These are phyloP conservation scores for Pagrus major DNA, from an alignment of 2,113 vertebrate species.

Conservation along the genomic window DNA sequence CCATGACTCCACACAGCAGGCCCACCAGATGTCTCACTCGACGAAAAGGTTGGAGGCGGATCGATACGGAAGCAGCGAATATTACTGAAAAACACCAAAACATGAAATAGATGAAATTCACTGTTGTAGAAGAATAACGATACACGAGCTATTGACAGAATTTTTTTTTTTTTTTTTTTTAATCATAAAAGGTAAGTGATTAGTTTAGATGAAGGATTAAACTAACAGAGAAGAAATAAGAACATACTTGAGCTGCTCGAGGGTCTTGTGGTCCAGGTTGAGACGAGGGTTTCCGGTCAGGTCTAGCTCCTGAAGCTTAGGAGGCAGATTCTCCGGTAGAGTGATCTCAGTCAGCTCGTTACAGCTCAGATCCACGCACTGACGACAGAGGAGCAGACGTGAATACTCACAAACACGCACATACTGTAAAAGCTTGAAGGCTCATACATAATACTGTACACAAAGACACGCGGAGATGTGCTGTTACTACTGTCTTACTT, in stretches of 20 bases:
- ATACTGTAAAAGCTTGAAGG: background rate
- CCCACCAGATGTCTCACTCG: slow-evolving; percentile 89
- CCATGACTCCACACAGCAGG: slow-evolving; percentile 98
- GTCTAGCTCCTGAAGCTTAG: slow-evolving; percentile 96
- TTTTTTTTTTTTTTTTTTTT: too few species aligned
- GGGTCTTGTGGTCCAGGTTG: slow-evolving; percentile 93
- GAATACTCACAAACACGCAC: background rate
- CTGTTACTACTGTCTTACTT: slow-evolving; percentile 80
- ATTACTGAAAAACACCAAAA: slow-evolving; percentile 85
- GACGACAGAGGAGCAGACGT: slow-evolving; percentile 46
- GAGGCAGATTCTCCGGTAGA: slow-evolving; percentile 95
- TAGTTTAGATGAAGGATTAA: too few species aligned
- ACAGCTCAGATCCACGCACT: slow-evolving; percentile 99
- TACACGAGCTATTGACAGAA: background rate
- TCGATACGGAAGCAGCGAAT: slow-evolving; percentile 98
- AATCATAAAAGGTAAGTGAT: too few species aligned
- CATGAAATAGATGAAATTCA: slow-evolving; percentile 27
- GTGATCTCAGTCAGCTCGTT: slow-evolving; percentile 95
- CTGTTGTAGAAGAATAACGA: background rate
- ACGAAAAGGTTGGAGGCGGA: slow-evolving; percentile 88
- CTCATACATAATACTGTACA: background rate
- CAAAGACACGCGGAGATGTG: background rate
- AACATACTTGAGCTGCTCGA: slow-evolving; percentile 95
- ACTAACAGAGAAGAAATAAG: background rate
- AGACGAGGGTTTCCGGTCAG: slow-evolving; percentile 96